Evolutionary conservation across 2,113 vertebrate species (phyloP).

Genomic region (Sorex fumeus): DNA sequence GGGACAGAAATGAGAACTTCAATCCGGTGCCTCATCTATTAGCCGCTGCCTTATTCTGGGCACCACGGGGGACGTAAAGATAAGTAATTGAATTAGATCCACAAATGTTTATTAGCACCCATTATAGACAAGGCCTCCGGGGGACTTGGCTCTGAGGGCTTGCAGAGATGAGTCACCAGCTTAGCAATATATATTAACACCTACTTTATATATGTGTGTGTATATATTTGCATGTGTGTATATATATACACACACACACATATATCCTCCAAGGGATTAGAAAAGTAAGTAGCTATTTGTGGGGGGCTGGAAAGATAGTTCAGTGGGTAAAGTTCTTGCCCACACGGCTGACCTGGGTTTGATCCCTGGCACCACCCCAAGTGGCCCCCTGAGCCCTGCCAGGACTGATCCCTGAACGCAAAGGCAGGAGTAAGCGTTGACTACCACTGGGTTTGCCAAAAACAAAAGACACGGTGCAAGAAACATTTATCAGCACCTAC

Average conservation of each 20-base stretch:
- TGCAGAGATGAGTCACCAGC: constrained; percentile 66
- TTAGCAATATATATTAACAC: constrained; percentile 67
- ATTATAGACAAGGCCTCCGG: constrained; percentile 7
- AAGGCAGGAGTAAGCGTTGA: too few relatives aligned
- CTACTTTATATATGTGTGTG: constrained; percentile 23
- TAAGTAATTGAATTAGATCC: constrained; percentile 69
- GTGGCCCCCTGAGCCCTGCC: too few relatives aligned
- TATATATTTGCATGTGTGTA: neutral
- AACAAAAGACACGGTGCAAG: neutral
- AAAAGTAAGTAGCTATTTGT: constrained; percentile 48
- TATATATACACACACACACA: neutral
- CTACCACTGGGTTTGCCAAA: too few relatives aligned
- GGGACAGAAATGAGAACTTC: constrained; percentile 40
- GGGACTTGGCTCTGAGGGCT: constrained; percentile 49
- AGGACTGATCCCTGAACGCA: too few relatives aligned
- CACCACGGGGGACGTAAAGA: constrained; percentile 53
- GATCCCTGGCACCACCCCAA: too few relatives aligned
- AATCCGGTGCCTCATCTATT: constrained; percentile 31
- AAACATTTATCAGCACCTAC: neutral
- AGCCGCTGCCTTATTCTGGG: constrained; percentile 58
- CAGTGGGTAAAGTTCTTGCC: too few relatives aligned
- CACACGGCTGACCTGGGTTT: too few relatives aligned
- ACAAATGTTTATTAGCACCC: constrained; percentile 71
- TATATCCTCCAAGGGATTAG: neutral
- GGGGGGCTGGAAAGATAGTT: too few relatives aligned